Evolutionary conservation across 2,888 invertebrate species (phyloP).

Genomic region (Tricholauxania praeusta): DNA sequence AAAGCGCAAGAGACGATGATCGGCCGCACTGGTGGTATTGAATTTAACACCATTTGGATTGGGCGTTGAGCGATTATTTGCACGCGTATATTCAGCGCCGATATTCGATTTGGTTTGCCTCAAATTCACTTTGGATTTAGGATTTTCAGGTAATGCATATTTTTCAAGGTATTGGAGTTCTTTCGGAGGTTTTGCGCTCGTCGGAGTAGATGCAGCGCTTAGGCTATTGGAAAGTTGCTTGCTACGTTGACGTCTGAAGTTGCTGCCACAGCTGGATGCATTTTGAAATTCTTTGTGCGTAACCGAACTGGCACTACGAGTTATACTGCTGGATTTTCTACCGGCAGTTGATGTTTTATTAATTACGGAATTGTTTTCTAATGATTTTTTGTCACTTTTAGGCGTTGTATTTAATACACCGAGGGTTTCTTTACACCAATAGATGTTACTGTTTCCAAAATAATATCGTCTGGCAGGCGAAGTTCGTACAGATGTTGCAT

Average conservation of each 20-base stretch:
- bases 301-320: slow-evolving; percentile 57
- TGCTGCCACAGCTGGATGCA: slow-evolving; percentile 29
- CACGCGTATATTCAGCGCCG: background rate
- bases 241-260: slow-evolving; percentile 41
- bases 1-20: slow-evolving; percentile 56
- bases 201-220: slow-evolving; percentile 52
- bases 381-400: background rate
- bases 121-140: background rate
- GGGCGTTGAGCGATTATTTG: slow-evolving; percentile 20
- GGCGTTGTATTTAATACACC: background rate
- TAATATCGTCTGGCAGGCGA: slow-evolving; percentile 53
- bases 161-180: slow-evolving; percentile 57
- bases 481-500: slow-evolving; percentile 20
- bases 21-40: slow-evolving; percentile 36
- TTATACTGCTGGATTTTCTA: slow-evolving; percentile 30
- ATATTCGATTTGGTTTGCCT: background rate
- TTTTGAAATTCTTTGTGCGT: slow-evolving; percentile 52
- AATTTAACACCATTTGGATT: slow-evolving; percentile 49
- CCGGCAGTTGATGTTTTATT: no score
- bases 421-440: slow-evolving; percentile 60
- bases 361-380: no score
- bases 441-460: slow-evolving; percentile 60
- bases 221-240: slow-evolving; percentile 54
- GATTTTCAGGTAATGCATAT: slow-evolving; percentile 46
- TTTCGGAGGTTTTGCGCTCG: slow-evolving; percentile 39